These are phyloP conservation scores for Macrophya annulata DNA, from an alignment of 2,888 invertebrate species.

Conservation along the genomic window DNA sequence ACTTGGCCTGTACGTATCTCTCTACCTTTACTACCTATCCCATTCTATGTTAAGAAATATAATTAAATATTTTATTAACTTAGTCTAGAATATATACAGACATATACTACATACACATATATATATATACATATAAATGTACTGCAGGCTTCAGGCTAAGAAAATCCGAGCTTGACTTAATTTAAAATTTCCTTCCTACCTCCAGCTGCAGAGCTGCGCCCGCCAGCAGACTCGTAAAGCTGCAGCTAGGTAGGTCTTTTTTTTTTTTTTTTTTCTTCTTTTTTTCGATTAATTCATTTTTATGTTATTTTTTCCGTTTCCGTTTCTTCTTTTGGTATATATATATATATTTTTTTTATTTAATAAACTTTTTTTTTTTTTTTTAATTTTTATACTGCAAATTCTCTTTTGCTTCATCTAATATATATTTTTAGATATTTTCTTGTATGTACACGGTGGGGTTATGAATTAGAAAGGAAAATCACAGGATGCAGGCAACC, in stretches of 20 bases:
- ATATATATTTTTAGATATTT: conserved; percentile 33
- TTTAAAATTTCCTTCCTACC: conserved; percentile 45
- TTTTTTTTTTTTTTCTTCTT: neutral
- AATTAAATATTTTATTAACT: conserved; percentile 53
- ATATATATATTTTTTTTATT: neutral
- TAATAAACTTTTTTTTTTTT: conserved; percentile 4
- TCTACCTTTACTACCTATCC: neutral
- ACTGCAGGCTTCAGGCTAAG: neutral
- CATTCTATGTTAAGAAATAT: conserved; percentile 36
- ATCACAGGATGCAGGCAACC: no score
- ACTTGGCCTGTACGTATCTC: neutral
- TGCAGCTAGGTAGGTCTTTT: neutral
- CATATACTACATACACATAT: neutral
- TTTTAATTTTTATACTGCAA: conserved; percentile 33
- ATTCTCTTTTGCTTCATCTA: conserved; percentile 46
- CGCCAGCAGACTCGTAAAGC: conserved; percentile 40
- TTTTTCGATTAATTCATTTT: conserved; percentile 11
- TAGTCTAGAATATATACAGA: neutral
- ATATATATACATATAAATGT: neutral
- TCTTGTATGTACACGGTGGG: no score
- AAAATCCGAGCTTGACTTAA: conserved; percentile 51
- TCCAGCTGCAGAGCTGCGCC: conserved; percentile 29
- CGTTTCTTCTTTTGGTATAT: no score
- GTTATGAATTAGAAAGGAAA: no score
- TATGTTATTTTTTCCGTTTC: neutral